Evolutionary conservation across 2,888 invertebrate genomes (phyloP).

Genomic region (Mesochorus sp.): DNA sequence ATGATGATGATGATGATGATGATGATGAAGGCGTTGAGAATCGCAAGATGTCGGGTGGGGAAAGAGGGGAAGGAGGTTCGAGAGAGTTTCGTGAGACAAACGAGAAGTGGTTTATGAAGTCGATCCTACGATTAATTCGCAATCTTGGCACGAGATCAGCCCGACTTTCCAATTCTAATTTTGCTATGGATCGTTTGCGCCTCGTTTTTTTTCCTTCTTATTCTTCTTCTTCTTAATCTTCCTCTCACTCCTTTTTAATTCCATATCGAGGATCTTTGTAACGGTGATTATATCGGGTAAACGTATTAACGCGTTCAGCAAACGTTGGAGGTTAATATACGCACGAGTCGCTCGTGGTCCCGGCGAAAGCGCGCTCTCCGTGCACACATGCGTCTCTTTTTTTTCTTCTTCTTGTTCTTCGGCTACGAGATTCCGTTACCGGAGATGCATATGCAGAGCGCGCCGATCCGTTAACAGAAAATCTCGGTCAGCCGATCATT

Average conservation of each 20-base stretch:
- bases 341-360: conserved; percentile 37
- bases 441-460: not conserved
- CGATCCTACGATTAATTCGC: conserved; percentile 37
- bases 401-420: not conserved
- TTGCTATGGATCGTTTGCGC: conserved; percentile 33
- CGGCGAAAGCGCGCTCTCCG: conserved; percentile 40
- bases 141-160: conserved; percentile 42
- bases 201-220: conserved; percentile 11
- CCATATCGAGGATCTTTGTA: conserved; percentile 34
- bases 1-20: not conserved
- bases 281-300: conserved; percentile 45
- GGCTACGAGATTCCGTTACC: conserved; percentile 28
- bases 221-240: not conserved
- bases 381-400: conserved; percentile 10
- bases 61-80: not conserved
- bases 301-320: conserved; percentile 26
- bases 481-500: conserved; percentile 46
- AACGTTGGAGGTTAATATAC: conserved; percentile 23
- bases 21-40: conserved; percentile 19
- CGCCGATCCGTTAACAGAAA: conserved; percentile 24
- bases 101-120: conserved; percentile 3
- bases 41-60: too few relatives aligned
- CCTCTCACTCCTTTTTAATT: not conserved
- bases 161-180: conserved; percentile 46
- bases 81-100: conserved; percentile 16